Evolutionary conservation across 2,797 vertebrate genomes (phyloP), one percentile per base, ranked within the genome.

Genomic region (Myotis planiceps): DNA sequence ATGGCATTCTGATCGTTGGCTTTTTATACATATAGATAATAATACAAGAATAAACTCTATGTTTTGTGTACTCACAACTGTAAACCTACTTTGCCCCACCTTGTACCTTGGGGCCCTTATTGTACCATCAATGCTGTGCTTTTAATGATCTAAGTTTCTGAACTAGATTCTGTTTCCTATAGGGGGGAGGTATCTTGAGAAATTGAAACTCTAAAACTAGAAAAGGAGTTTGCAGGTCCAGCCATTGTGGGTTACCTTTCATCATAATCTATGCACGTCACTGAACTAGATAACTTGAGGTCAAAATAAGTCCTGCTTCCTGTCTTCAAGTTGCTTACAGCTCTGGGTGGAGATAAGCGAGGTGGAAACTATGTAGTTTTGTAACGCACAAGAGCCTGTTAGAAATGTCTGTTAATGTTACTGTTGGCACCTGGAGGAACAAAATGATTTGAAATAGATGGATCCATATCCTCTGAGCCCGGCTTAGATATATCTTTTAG

Each of bases 61-160:
- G 25, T 58, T 58, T 58, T 58, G 55, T 60, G 58, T 60, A 60
- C 58, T 60, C 12, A 75, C 19, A 34, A 51, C 6, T 3, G 6
- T 32, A 76, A 78, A 34, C 49, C n/a, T 25, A 16, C n/a, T 34
- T 25, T 76, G n/a, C 21, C 21, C 37, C 19, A 10, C 13, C 21
- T 47, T 15, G 19, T 34, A 49, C 32, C 13, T 25, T 10, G 42
- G 16, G 6, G 21, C 19, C 60, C n/a, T 76, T 55, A 6, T 1
- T 47, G 7, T 29, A 8, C 69, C 18, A 3, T n/a, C 12, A 4
- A 25, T 72, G 84, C 51, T 68, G 42, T 81, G 37, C 72, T 94
- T 90, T 49, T 51, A 45, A 47, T 74, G 82, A 83, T 49, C n/a
- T 27, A 16, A 12, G 21, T 90, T 75, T 88, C 69, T 82, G 32